phyloP scores from a whole-genome alignment of 2,888 invertebrate genomes.

The Athalia rosae region DNA sequence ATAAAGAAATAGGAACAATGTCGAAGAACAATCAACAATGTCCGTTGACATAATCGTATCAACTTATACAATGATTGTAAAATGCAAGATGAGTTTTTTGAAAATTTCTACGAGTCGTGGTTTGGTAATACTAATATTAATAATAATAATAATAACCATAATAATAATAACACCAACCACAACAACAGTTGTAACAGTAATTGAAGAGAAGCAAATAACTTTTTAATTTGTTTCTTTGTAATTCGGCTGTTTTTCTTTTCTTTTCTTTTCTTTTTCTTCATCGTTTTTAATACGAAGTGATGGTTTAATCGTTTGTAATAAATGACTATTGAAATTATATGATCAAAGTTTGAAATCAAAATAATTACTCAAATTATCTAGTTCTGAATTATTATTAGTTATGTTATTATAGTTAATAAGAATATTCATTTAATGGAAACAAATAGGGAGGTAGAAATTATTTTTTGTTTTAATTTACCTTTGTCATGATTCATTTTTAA shows the following conservation, averaged over 20 bases:
- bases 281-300: background rate
- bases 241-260: background rate
- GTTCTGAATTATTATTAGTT: constrained; percentile 23
- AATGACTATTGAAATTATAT: constrained; percentile 26
- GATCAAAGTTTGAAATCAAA: constrained; percentile 47
- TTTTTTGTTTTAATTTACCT: background rate
- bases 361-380: constrained; percentile 31
- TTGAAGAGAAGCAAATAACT: background rate
- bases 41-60: no score
- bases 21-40: no score
- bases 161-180: no score
- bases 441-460: background rate
- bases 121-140: no score
- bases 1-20: no score
- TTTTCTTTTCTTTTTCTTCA: constrained; percentile 11
- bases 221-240: no score
- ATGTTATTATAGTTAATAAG: background rate
- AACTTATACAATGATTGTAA: no score
- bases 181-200: background rate
- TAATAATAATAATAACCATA: no score
- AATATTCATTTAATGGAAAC: background rate
- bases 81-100: no score
- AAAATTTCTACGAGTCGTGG: no score
- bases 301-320: background rate
- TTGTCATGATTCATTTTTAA: no score